These are phyloP conservation scores for Chironomus riparius DNA, from an alignment of 2,888 invertebrate species.

Conservation along the genomic window DNA sequence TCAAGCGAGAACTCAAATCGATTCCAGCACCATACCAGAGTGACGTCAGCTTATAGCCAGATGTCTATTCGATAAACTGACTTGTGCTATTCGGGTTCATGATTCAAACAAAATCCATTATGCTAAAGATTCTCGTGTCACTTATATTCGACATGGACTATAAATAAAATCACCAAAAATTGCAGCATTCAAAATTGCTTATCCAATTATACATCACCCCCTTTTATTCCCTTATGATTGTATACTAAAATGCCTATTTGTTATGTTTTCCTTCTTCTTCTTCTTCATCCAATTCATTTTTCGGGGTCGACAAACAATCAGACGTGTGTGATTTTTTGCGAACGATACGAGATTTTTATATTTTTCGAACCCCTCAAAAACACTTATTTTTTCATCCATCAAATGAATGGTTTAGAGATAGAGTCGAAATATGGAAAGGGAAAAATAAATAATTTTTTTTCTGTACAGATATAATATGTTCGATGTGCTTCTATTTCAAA, in stretches of 20 bases:
- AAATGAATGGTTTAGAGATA: too few species aligned
- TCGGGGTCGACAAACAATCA: conserved; percentile 6
- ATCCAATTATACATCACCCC: conserved; percentile 1
- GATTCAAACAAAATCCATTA: too few species aligned
- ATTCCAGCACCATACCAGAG: too few species aligned
- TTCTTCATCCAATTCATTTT: background rate
- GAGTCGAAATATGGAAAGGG: too few species aligned
- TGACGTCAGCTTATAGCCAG: too few species aligned
- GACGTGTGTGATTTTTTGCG: background rate
- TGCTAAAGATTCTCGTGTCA: background rate
- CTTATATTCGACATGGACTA: background rate
- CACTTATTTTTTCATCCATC: too few species aligned
- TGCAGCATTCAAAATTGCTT: conserved; percentile 8
- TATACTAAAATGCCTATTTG: background rate
- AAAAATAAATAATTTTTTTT: background rate
- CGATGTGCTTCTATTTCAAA: background rate
- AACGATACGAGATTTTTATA: background rate
- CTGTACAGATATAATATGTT: too few species aligned
- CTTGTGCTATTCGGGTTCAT: too few species aligned
- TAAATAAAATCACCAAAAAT: background rate
- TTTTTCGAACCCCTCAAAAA: background rate
- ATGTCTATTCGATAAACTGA: too few species aligned
- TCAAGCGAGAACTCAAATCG: too few species aligned
- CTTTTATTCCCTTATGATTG: background rate
- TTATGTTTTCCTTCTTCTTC: background rate